Percentiles rank a stretch among this genome's conserved stretches.
Evolutionary conservation across 2,888 invertebrate genomes (phyloP).

Genomic region (Oxyteleia sp.): DNA sequence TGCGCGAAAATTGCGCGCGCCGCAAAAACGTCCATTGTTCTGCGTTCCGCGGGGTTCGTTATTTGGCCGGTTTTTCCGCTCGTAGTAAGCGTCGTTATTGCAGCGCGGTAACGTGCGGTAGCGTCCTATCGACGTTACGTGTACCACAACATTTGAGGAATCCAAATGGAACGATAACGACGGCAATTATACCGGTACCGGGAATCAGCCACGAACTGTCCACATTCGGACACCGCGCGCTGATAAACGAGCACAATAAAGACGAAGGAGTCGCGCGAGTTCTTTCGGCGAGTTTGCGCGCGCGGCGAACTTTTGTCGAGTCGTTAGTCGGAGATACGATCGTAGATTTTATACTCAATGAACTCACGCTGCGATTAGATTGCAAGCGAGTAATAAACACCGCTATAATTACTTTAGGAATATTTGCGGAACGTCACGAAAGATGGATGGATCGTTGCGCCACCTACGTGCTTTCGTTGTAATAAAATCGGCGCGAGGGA

Average conservation of each 20-base stretch:
- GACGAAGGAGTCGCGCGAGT: constrained; percentile 55
- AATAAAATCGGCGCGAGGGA: constrained; percentile 39
- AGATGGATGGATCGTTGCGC: constrained; percentile 51
- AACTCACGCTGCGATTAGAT: constrained; percentile 77
- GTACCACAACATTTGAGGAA: constrained; percentile 62
- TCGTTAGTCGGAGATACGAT: constrained; percentile 63
- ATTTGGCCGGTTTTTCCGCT: constrained; percentile 48
- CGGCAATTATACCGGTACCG: constrained; percentile 61
- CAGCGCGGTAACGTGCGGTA: no score
- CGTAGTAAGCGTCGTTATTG: constrained; percentile 45
- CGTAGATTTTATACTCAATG: constrained; percentile 76
- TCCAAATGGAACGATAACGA: constrained; percentile 67
- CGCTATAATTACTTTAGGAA: constrained; percentile 73
- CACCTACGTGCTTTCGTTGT: constrained; percentile 58
- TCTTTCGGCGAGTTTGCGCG: constrained; percentile 50
- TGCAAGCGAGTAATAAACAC: constrained; percentile 77
- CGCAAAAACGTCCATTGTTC: constrained; percentile 15
- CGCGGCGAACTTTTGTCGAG: constrained; percentile 53
- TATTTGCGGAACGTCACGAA: constrained; percentile 62
- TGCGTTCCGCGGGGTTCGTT: constrained; percentile 26
- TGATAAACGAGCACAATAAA: constrained; percentile 70
- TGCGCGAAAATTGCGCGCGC: constrained; percentile 5
- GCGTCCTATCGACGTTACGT: constrained; percentile 52
- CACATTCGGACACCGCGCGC: constrained; percentile 62
- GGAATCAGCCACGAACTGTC: constrained; percentile 51